phyloP scores from a whole-genome alignment of 2,888 invertebrate species.

The Torymus texanus region DNA sequence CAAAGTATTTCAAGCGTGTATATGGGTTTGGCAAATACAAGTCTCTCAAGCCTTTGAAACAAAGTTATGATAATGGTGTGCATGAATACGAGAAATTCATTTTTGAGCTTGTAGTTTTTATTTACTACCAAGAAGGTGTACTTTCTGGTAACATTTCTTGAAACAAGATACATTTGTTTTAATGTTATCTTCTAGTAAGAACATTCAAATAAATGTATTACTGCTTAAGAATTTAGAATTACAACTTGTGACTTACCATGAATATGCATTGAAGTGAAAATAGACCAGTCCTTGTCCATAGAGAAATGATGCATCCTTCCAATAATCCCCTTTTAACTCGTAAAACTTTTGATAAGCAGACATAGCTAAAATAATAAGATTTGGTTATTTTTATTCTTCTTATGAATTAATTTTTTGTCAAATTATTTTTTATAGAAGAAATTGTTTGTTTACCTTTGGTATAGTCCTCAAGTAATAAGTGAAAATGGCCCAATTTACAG shows the following conservation, averaged over 20 bases:
- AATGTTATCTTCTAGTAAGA: too few species aligned
- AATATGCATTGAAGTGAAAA: constrained; percentile 96
- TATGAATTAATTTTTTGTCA: neutral
- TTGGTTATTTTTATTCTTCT: neutral
- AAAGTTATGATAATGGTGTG: too few species aligned
- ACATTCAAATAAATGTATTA: constrained; percentile 5
- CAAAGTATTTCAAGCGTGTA: too few species aligned
- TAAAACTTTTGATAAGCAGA: constrained; percentile 98
- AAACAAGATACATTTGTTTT: too few species aligned
- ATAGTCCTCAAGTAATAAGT: constrained; percentile 94
- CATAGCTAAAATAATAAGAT: constrained; percentile 82
- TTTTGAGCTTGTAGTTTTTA: too few species aligned
- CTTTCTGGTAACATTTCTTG: too few species aligned
- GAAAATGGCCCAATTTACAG: constrained; percentile 96
- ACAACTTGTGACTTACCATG: constrained; percentile 86
- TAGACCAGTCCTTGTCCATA: constrained; percentile 97
- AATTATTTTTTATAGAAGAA: too few species aligned
- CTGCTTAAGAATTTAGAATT: too few species aligned
- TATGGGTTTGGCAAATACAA: too few species aligned
- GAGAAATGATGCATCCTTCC: constrained; percentile 93
- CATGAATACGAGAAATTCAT: too few species aligned
- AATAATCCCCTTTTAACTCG: constrained; percentile 85
- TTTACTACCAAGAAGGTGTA: too few species aligned
- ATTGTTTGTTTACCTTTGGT: constrained; percentile 85
- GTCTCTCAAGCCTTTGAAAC: too few species aligned